phyloP scores from a whole-genome alignment of 2,113 vertebrate genomes.

The Cynocephalus volans region DNA sequence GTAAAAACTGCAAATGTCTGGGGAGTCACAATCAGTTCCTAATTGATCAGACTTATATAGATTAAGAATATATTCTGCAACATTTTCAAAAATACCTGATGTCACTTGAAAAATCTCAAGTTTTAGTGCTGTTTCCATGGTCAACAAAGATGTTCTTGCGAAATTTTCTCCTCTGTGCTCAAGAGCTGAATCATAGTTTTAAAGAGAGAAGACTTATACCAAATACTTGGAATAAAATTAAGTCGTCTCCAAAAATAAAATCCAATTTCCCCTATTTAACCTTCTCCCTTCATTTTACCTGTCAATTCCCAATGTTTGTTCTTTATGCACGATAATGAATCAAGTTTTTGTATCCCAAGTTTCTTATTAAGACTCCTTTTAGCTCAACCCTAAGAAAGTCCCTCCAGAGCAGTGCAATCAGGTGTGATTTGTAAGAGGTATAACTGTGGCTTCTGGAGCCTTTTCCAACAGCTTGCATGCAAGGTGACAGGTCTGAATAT shows the following conservation, averaged over 20 bases:
- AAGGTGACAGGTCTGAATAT: constrained; percentile 66
- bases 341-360: constrained; percentile 13
- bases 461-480: constrained; percentile 59
- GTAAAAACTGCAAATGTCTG: neutral
- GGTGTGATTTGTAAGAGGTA: constrained; percentile 68
- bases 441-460: constrained; percentile 61
- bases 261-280: neutral
- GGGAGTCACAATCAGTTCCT: neutral
- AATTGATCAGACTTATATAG: neutral
- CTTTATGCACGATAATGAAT: constrained; percentile 40
- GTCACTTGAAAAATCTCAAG: neutral
- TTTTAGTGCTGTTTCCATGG: neutral
- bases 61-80: neutral
- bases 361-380: constrained; percentile 58
- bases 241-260: constrained; percentile 64
- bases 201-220: constrained; percentile 31
- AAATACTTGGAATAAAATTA: constrained; percentile 63
- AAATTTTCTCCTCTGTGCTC: constrained; percentile 36
- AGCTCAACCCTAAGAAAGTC: neutral
- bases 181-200: neutral
- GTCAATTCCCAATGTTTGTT: constrained; percentile 51
- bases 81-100: constrained; percentile 11
- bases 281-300: constrained; percentile 58
- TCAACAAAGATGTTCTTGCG: neutral
- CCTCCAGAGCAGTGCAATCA: constrained; percentile 24